Conservation (phyloP, 2,888 invertebrate genomes). For the Eupithecia subfuscata region DNA sequence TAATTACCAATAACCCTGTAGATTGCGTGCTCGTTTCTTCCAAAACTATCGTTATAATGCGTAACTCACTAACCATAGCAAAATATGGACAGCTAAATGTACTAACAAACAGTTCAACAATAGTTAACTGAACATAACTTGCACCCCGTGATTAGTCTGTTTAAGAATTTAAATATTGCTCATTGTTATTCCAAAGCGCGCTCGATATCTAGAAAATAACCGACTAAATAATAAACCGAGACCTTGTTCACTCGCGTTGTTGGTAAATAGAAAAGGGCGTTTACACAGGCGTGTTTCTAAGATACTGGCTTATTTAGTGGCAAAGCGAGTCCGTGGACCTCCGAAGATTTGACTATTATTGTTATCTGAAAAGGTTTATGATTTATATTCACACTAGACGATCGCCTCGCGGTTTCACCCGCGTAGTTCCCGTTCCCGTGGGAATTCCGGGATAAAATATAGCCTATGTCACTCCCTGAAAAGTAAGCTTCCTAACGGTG, state of each 20-base stretch:
- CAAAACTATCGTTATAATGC: too few species aligned
- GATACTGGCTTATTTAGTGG: not conserved
- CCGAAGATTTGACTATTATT: too few species aligned
- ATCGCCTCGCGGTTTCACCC: too few species aligned
- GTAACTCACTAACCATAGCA: not conserved
- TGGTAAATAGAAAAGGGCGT: conserved; percentile 47
- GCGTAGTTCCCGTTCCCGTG: too few species aligned
- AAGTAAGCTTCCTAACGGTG: too few species aligned
- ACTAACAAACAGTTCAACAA: not conserved
- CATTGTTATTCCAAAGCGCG: conserved; percentile 12
- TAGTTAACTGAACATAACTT: not conserved
- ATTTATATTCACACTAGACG: too few species aligned
- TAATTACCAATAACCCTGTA: too few species aligned
- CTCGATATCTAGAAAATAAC: conserved; percentile 14
- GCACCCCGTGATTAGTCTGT: conserved; percentile 7
- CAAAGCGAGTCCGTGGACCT: not conserved
- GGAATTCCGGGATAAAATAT: too few species aligned
- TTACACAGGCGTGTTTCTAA: conserved; percentile 31
- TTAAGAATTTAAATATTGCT: conserved; percentile 14
- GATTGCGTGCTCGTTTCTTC: too few species aligned
- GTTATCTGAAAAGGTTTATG: too few species aligned
- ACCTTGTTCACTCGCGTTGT: conserved; percentile 48
- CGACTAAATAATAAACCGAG: conserved; percentile 61
- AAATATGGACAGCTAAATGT: not conserved
- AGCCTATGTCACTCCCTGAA: too few species aligned